These are phyloP conservation scores for Synanthedon vespiformis DNA, from an alignment of 2,888 invertebrate genomes.

Conservation along the genomic window DNA sequence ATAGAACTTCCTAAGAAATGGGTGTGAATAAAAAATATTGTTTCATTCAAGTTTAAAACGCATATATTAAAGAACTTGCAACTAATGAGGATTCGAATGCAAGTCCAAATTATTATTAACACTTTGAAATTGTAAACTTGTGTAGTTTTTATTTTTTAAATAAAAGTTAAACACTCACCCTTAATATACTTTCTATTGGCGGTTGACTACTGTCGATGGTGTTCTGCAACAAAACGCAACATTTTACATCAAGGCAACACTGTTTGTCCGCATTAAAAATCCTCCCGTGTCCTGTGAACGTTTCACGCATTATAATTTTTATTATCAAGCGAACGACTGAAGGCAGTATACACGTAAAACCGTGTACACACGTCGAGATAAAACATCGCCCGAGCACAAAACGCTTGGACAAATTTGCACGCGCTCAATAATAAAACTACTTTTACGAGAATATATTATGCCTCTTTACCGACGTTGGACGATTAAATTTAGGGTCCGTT, in stretches of 20 bases:
- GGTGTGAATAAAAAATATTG: too few relatives aligned
- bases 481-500: constrained; percentile 37
- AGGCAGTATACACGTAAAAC: background rate
- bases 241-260: background rate
- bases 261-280: background rate
- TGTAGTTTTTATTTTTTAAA: background rate
- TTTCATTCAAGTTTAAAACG: too few relatives aligned
- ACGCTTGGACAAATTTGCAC: constrained; percentile 6
- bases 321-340: background rate
- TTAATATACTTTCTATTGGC: constrained; percentile 75
- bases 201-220: constrained; percentile 68
- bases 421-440: constrained; percentile 21
- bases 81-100: too few relatives aligned
- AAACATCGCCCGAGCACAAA: constrained; percentile 4
- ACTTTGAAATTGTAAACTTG: too few relatives aligned
- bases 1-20: too few relatives aligned
- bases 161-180: constrained; percentile 50
- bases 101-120: too few relatives aligned
- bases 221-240: constrained; percentile 41
- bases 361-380: background rate
- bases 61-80: too few relatives aligned
- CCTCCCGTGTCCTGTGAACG: constrained; percentile 1
- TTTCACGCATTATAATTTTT: constrained; percentile 8
- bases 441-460: constrained; percentile 26
- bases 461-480: constrained; percentile 22